Percentiles rank a stretch among this genome's conserved stretches.
phyloP scores from a whole-genome alignment of 2,113 vertebrate species.

The Gulo gulo region DNA sequence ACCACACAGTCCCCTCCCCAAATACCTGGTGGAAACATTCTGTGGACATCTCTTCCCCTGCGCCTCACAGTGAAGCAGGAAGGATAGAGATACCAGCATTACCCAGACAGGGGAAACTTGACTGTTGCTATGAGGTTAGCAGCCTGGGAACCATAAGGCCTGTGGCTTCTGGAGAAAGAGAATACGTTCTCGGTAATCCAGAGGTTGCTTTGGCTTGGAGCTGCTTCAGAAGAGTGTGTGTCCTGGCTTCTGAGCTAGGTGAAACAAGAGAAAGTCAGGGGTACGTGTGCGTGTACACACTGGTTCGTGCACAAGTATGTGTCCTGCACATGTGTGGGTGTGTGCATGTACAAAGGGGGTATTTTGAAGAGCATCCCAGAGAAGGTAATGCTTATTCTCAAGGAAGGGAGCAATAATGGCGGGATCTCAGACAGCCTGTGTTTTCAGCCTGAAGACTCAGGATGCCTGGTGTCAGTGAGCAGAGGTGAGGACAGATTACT shows the following conservation, averaged over 20 bases:
- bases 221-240: not conserved
- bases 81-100: not conserved
- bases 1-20: not conserved
- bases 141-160: not conserved
- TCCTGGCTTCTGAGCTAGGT: constrained; percentile 33
- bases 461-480: not conserved
- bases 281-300: not conserved
- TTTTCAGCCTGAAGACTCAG: not conserved
- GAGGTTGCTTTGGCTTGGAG: not conserved
- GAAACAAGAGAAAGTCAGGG: not conserved
- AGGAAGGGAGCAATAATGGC: not conserved
- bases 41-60: not conserved
- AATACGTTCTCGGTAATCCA: not conserved
- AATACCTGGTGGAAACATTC: not conserved
- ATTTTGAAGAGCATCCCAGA: not conserved
- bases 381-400: not conserved
- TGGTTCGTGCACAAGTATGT: not conserved
- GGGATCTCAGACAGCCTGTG: not conserved
- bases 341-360: not conserved
- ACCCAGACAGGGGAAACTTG: not conserved
- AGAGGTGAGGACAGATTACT: not conserved
- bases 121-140: not conserved
- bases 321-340: not conserved
- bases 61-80: not conserved
- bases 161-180: not conserved